These are phyloP conservation scores for Nannoperca obscura DNA, from an alignment of 2,797 vertebrate genomes.

Conservation along the genomic window DNA sequence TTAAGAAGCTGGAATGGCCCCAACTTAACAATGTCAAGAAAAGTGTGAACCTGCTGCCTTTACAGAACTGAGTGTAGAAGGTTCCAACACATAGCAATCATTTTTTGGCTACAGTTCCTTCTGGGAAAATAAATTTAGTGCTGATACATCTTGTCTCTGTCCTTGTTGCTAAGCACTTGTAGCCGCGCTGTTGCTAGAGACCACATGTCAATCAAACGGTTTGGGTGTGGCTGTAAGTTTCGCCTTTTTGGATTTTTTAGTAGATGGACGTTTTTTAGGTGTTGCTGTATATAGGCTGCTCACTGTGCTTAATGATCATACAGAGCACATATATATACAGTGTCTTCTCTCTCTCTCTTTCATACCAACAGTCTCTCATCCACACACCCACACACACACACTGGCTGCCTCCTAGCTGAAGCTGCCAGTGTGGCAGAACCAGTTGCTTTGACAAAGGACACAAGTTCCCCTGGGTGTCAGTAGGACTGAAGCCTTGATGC, in stretches of 20 bases:
- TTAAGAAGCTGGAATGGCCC: not conserved
- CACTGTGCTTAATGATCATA: slow-evolving; percentile 3
- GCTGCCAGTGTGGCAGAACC: slow-evolving; percentile 76
- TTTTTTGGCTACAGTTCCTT: slow-evolving; percentile 26
- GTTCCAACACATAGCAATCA: slow-evolving; percentile 4
- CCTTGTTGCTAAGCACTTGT: slow-evolving; percentile 53
- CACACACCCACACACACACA: slow-evolving; percentile 4
- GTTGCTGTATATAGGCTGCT: not conserved
- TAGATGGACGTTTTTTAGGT: slow-evolving; percentile 5
- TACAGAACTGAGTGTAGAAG: slow-evolving; percentile 1
- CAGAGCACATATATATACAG: not conserved
- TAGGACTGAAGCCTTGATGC: slow-evolving; percentile 62
- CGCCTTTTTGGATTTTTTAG: slow-evolving; percentile 19
- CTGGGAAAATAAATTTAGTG: slow-evolving; percentile 32
- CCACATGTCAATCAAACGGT: slow-evolving; percentile 42
- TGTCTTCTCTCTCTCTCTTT: slow-evolving; percentile 23
- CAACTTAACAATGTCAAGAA: slow-evolving; percentile 17
- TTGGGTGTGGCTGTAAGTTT: not conserved
- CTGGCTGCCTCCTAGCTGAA: slow-evolving; percentile 73
- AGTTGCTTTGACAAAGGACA: slow-evolving; percentile 83
- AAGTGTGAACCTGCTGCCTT: not conserved
- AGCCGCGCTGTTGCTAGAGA: slow-evolving; percentile 19
- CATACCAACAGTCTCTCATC: not conserved
- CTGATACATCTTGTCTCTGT: slow-evolving; percentile 37
- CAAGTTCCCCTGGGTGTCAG: slow-evolving; percentile 79